phyloP scores from a whole-genome alignment of 64 coral and sea anemone species.

The Pachyseris speciosa region DNA sequence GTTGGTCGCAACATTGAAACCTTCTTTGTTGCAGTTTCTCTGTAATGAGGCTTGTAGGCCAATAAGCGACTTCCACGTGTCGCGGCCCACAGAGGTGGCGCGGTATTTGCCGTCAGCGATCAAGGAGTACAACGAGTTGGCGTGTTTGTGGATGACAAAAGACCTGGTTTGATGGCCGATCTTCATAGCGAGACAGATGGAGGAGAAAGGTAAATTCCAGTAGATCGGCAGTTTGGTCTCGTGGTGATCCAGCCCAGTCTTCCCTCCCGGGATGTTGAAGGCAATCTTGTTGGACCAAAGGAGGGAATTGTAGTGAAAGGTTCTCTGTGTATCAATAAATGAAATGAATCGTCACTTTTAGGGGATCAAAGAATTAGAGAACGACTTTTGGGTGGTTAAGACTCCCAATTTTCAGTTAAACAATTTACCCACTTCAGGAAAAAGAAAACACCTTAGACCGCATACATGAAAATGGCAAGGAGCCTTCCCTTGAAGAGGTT shows the following conservation, averaged over 20 bases:
- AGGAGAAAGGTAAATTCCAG: slow-evolving; percentile 7
- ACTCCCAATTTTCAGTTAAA: no score
- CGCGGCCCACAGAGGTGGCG: background rate
- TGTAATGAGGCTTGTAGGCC: slow-evolving; percentile 13
- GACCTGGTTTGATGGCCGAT: background rate
- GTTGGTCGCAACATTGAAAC: background rate
- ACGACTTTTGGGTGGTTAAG: no score
- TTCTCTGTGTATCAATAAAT: background rate
- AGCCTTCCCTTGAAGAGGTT: no score
- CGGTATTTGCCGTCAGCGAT: slow-evolving; percentile 42
- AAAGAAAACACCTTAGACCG: no score
- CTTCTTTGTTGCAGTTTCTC: slow-evolving; percentile 20
- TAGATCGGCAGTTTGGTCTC: slow-evolving; percentile 21
- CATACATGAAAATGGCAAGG: no score
- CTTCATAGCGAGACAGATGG: slow-evolving; percentile 41
- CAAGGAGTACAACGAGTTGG: slow-evolving; percentile 1
- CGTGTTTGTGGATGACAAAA: background rate
- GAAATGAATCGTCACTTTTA: background rate
- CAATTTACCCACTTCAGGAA: no score
- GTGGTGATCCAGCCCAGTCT: background rate
- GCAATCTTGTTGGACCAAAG: slow-evolving; percentile 2
- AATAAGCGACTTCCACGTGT: slow-evolving; percentile 45
- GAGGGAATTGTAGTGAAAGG: slow-evolving; percentile 22
- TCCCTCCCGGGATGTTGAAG: background rate
- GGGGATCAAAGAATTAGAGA: no score